These are phyloP conservation scores for Eupristina koningsbergeri DNA, from an alignment of 1,140 invertebrate genomes.

Conservation along the genomic window DNA sequence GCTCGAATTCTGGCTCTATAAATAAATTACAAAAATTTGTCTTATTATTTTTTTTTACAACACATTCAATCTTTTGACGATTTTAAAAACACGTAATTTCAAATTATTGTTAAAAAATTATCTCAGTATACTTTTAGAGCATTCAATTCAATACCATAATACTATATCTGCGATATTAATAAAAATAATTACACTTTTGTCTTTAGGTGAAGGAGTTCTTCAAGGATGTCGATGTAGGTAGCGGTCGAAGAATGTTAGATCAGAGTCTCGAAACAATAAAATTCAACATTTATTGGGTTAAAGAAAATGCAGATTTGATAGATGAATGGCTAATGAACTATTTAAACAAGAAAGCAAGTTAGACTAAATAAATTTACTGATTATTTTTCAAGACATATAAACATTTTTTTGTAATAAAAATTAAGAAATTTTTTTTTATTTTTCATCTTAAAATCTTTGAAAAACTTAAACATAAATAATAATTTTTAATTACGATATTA, in stretches of 20 bases:
- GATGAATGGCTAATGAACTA: conserved; percentile 75
- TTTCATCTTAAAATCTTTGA: not conserved
- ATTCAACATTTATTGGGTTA: conserved; percentile 85
- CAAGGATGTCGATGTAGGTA: conserved; percentile 79
- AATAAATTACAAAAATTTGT: too few relatives aligned
- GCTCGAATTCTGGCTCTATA: too few relatives aligned
- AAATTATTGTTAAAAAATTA: too few relatives aligned
- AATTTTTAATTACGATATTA: not conserved
- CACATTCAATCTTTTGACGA: too few relatives aligned
- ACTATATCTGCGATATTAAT: too few relatives aligned
- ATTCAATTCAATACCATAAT: too few relatives aligned
- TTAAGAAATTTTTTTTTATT: too few relatives aligned
- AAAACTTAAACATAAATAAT: not conserved
- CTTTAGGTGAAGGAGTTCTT: conserved; percentile 81
- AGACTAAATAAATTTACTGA: conserved; percentile 34
- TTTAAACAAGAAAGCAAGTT: conserved; percentile 47
- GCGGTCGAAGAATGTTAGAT: conserved; percentile 78
- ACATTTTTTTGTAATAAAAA: too few relatives aligned
- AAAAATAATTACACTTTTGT: conserved; percentile 4
- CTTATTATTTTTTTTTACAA: too few relatives aligned
- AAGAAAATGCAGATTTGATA: conserved; percentile 77
- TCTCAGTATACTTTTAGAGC: not conserved
- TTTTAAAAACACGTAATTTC: too few relatives aligned
- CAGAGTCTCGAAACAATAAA: conserved; percentile 85
- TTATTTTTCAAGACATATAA: too few relatives aligned